Conservation (phyloP, 2,888 invertebrate species). For the Periphyllus acericola region DNA sequence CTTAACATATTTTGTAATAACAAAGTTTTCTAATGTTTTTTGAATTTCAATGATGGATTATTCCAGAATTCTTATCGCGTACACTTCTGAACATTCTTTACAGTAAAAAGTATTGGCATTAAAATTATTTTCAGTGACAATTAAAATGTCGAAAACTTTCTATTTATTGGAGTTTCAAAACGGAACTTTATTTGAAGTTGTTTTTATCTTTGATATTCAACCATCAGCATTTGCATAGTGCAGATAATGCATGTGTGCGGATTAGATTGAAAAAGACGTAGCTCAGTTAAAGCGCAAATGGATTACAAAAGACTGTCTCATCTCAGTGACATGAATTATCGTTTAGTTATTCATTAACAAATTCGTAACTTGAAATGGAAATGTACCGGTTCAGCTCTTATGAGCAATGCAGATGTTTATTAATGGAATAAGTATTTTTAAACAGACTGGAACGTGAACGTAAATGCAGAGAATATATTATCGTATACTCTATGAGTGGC, state of each 20-base stretch:
- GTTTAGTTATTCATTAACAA: slow-evolving; percentile 20
- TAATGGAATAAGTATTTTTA: background rate
- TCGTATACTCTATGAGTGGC: no score
- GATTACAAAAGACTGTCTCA: slow-evolving; percentile 2
- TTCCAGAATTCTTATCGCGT: no score
- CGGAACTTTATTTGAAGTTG: background rate
- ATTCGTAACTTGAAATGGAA: background rate
- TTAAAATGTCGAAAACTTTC: background rate
- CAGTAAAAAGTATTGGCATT: no score
- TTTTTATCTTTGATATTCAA: background rate
- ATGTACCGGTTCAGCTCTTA: background rate
- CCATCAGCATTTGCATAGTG: background rate
- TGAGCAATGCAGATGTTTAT: background rate
- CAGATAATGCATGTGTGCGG: background rate
- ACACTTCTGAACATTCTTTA: no score
- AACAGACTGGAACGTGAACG: no score
- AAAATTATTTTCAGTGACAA: no score
- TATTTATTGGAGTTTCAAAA: background rate
- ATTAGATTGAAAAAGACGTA: background rate
- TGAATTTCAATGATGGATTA: no score
- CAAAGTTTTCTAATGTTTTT: no score
- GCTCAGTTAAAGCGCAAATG: background rate
- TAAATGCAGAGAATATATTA: no score
- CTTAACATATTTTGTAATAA: no score
- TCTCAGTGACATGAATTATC: slow-evolving; percentile 19